phyloP scores from a whole-genome alignment of 2,113 vertebrate species.

The Corythornis madagascariensis region DNA sequence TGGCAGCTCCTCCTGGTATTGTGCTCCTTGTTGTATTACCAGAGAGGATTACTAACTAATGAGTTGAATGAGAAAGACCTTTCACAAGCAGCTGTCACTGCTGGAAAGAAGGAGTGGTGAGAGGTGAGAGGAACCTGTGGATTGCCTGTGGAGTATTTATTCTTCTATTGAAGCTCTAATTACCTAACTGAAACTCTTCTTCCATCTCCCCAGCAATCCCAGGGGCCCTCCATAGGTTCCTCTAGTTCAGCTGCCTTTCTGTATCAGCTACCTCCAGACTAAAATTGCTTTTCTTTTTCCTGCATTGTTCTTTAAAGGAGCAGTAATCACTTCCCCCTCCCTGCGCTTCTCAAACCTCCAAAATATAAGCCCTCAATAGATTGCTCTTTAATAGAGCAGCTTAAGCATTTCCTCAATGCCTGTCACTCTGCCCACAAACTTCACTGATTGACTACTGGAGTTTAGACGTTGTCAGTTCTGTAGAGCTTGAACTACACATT shows the following conservation, averaged over 20 bases:
- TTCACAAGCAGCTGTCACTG: constrained; percentile 34
- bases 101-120: constrained; percentile 8
- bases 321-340: not conserved
- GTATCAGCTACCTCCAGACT: constrained; percentile 35
- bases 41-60: constrained; percentile 35
- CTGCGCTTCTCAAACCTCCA: not conserved
- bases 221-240: constrained; percentile 15
- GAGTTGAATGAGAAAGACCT: constrained; percentile 39
- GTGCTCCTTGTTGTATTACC: not conserved
- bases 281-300: constrained; percentile 36
- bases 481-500: not conserved
- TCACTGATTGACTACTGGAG: not conserved
- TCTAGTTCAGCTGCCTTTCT: constrained; percentile 45
- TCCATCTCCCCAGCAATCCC: constrained; percentile 41
- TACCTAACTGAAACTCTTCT: constrained; percentile 45
- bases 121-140: constrained; percentile 56
- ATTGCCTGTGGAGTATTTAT: constrained; percentile 64
- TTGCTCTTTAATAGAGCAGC: not conserved
- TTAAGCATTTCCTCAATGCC: not conserved
- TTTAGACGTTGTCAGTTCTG: not conserved
- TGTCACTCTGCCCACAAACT: not conserved
- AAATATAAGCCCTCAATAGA: not conserved
- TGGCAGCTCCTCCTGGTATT: not conserved
- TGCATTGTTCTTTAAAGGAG: constrained; percentile 21
- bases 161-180: constrained; percentile 53